Evolutionary conservation across 2,888 invertebrate species (phyloP).

Genomic region (Aleiodes alternator): DNA sequence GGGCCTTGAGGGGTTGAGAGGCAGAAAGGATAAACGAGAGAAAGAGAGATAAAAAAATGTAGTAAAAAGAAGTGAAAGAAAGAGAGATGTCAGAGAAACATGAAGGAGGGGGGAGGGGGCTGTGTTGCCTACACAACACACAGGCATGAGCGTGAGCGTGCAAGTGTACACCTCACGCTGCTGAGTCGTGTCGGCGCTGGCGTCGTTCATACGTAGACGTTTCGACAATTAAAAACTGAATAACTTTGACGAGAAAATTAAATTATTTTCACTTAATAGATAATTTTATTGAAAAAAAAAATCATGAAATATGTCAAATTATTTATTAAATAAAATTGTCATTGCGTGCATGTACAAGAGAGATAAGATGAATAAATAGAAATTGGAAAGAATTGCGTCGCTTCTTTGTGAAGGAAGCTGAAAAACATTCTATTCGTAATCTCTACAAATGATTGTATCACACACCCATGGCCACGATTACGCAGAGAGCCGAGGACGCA

Average conservation of each 20-base stretch:
- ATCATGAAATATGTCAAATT: neutral
- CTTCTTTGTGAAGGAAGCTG: constrained; percentile 20
- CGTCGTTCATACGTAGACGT: constrained; percentile 43
- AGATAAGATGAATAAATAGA: neutral
- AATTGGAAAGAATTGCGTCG: constrained; percentile 9
- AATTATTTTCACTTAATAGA: neutral
- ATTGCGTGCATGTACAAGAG: neutral
- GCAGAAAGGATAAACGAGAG: constrained; percentile 12
- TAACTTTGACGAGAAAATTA: constrained; percentile 20
- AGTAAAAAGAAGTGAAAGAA: constrained; percentile 19
- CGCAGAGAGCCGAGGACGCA: constrained; percentile 31
- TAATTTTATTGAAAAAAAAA: constrained; percentile 1
- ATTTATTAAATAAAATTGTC: neutral
- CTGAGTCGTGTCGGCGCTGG: constrained; percentile 50
- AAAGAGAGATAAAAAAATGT: constrained; percentile 9
- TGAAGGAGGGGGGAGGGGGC: constrained; percentile 34
- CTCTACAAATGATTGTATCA: constrained; percentile 19
- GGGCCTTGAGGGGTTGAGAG: constrained; percentile 24
- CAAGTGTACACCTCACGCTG: constrained; percentile 43
- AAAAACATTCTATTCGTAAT: constrained; percentile 28
- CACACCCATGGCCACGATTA: constrained; percentile 39
- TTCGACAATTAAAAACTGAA: constrained; percentile 32
- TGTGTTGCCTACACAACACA: constrained; percentile 25
- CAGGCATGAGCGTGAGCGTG: constrained; percentile 39
- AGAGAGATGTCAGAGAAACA: constrained; percentile 43